phyloP scores from a whole-genome alignment of 2,888 invertebrate genomes.

The Drosophila neutralis region DNA sequence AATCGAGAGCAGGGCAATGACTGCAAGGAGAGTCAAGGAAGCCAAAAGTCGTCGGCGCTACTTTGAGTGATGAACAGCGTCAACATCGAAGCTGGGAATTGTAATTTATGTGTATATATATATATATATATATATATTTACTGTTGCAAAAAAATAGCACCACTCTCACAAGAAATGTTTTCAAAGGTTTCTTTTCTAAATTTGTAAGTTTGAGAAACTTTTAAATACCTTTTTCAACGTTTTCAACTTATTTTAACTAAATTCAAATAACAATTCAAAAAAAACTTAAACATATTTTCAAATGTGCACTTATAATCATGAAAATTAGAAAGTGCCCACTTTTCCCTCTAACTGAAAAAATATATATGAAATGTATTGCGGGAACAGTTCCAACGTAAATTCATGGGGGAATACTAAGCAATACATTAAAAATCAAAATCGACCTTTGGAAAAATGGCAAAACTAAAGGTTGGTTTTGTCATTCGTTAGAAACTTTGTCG shows the following conservation, averaged over 20 bases:
- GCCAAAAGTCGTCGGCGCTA: background rate
- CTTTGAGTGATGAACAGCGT: background rate
- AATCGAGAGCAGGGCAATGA: slow-evolving; percentile 51
- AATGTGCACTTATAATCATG: too few species aligned
- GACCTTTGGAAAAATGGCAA: background rate
- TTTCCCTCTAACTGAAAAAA: too few species aligned
- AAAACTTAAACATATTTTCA: too few species aligned
- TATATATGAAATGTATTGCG: too few species aligned
- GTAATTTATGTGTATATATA: background rate
- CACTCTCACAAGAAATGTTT: too few species aligned
- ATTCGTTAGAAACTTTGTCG: background rate
- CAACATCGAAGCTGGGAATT: slow-evolving; percentile 19
- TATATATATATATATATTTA: background rate
- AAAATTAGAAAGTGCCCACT: too few species aligned
- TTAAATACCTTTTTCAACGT: background rate
- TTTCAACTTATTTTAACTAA: background rate
- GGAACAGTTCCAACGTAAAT: background rate
- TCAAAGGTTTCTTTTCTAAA: too few species aligned
- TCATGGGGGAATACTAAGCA: background rate
- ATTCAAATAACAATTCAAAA: background rate
- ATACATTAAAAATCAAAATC: background rate
- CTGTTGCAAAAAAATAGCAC: too few species aligned
- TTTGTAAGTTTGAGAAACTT: background rate
- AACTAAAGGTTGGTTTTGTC: background rate
- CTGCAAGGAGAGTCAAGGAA: background rate